Conservation (phyloP, 30 jellyfish, hydroid and myxozoan genomes). For the Phacellophora camtschatica region DNA sequence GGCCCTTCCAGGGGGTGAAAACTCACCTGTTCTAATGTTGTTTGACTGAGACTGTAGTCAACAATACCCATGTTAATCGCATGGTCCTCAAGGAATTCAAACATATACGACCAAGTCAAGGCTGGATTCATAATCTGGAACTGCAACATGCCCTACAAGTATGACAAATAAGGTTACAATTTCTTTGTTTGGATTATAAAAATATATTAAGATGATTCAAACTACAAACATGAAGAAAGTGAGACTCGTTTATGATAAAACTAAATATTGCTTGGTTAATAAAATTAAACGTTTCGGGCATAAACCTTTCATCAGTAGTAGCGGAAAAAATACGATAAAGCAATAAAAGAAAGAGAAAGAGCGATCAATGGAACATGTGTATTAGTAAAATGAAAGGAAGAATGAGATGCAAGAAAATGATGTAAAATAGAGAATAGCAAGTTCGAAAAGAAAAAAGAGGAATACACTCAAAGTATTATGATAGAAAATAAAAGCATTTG, state of each 20-base stretch:
- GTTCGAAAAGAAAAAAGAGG: background rate
- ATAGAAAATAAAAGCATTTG: background rate
- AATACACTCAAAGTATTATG: background rate
- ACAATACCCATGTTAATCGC: conserved; percentile 67
- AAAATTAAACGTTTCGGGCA: too few species aligned
- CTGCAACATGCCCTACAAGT: conserved; percentile 82
- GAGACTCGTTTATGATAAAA: too few species aligned
- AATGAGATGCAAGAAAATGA: too few species aligned
- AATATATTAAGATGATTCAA: too few species aligned
- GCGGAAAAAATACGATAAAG: too few species aligned
- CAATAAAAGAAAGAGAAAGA: background rate
- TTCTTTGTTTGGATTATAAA: too few species aligned
- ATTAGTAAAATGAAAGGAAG: background rate
- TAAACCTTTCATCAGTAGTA: too few species aligned
- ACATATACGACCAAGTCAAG: conserved; percentile 88
- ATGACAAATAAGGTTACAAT: too few species aligned
- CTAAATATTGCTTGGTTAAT: too few species aligned
- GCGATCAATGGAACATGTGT: background rate
- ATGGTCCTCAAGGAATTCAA: conserved; percentile 76
- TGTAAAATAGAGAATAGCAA: too few species aligned
- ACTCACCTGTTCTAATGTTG: conserved; percentile 91
- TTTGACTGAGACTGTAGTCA: conserved; percentile 96
- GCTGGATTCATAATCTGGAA: conserved; percentile 70
- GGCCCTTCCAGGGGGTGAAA: too few species aligned
- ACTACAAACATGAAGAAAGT: too few species aligned